Conservation (phyloP, 2,888 invertebrate genomes). For the Allolobophora icterica region DNA sequence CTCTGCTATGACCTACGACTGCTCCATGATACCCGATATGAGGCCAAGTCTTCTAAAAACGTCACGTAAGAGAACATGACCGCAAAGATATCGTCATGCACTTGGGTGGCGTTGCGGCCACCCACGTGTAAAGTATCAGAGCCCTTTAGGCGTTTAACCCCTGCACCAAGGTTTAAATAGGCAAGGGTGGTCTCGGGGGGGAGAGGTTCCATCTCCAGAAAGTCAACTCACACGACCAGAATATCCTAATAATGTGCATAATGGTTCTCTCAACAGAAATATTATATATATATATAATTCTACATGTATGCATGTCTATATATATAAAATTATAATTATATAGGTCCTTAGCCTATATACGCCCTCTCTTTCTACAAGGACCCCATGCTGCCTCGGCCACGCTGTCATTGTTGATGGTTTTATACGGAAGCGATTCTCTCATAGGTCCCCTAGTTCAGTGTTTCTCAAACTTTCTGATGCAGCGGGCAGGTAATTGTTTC, state of each 20-base stretch:
- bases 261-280: neutral
- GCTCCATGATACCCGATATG: neutral
- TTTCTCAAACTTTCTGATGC: too few species aligned
- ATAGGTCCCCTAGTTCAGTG: too few species aligned
- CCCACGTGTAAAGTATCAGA: neutral
- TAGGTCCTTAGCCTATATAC: neutral
- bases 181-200: neutral
- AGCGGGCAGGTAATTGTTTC: too few species aligned
- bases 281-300: neutral
- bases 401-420: too few species aligned
- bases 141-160: neutral
- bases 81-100: conserved; percentile 5
- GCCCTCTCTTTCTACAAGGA: too few species aligned
- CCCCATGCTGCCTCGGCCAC: too few species aligned
- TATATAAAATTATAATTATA: neutral
- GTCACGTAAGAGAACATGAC: neutral
- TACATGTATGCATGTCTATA: neutral
- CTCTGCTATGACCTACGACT: neutral
- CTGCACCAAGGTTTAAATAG: neutral
- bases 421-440: too few species aligned
- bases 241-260: neutral
- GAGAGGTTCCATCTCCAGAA: neutral
- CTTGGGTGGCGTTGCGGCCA: neutral
- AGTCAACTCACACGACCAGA: neutral
- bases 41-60: neutral